Evolutionary conservation across 2,113 vertebrate genomes (phyloP).

Genomic region (Hydrochoerus hydrochaeris): DNA sequence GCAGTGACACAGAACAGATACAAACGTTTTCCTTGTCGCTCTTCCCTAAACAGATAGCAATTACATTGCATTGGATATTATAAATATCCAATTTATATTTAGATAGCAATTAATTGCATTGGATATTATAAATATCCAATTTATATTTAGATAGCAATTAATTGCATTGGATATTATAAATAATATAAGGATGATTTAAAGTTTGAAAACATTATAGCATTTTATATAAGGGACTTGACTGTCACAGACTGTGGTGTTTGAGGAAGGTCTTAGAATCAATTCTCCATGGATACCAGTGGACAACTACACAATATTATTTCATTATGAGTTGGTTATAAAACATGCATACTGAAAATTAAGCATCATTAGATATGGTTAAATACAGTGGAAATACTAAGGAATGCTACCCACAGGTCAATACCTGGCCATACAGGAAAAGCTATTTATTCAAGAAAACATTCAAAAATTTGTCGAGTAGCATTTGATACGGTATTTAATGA

Average conservation of each 20-base stretch:
- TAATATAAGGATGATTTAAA: background rate
- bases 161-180: background rate
- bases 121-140: too few relatives aligned
- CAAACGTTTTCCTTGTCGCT: background rate
- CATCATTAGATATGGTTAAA: conserved; percentile 16
- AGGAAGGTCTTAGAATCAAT: background rate
- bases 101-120: background rate
- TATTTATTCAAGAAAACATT: conserved; percentile 24
- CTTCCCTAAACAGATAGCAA: background rate
- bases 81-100: too few relatives aligned
- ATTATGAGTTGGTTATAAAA: background rate
- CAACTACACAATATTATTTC: background rate
- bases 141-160: background rate
- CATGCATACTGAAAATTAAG: background rate
- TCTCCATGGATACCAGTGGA: background rate
- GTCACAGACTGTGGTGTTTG: background rate
- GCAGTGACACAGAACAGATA: background rate
- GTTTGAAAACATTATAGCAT: background rate
- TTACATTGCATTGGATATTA: background rate
- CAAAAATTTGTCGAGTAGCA: conserved; percentile 31
- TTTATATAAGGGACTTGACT: background rate
- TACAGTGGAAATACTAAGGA: background rate
- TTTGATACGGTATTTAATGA: conserved; percentile 56
- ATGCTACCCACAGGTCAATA: background rate
- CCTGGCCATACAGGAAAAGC: background rate